phyloP scores from a whole-genome alignment of 2,113 vertebrate species.

The Sminthopsis crassicaudata region DNA sequence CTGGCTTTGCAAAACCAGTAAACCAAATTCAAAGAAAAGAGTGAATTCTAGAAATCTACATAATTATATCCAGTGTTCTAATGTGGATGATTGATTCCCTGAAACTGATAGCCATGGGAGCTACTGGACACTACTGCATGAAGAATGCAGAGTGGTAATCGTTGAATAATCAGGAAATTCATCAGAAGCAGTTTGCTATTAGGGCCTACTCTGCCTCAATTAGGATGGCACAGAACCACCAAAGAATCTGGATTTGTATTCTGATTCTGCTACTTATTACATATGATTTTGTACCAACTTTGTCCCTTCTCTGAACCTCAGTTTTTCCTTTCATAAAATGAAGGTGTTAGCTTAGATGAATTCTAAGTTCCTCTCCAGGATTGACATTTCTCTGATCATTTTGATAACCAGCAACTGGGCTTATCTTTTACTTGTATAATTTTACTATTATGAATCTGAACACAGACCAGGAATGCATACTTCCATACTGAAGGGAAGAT shows the following conservation, averaged over 20 bases:
- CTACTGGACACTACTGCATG: background rate
- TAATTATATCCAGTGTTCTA: background rate
- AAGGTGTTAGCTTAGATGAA: background rate
- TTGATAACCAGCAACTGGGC: background rate
- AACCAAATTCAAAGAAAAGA: background rate
- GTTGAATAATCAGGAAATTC: background rate
- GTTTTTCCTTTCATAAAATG: background rate
- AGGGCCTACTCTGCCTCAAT: background rate
- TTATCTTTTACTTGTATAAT: background rate
- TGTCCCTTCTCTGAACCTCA: background rate
- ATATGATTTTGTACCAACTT: background rate
- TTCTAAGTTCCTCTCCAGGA: background rate
- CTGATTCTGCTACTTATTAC: background rate
- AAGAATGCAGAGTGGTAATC: background rate
- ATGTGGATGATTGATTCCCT: background rate
- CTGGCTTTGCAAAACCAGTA: background rate
- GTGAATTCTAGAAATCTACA: background rate
- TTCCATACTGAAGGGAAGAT: background rate
- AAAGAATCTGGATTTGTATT: background rate
- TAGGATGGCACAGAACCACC: background rate
- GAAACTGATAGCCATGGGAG: background rate
- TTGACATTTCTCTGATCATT: background rate
- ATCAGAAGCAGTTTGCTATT: background rate
- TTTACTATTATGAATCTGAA: background rate
- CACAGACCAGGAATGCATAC: background rate